Evolutionary conservation across 2,888 invertebrate species (phyloP), one percentile per base, ranked within the genome.

Genomic region (Hydropsyche betteni): DNA sequence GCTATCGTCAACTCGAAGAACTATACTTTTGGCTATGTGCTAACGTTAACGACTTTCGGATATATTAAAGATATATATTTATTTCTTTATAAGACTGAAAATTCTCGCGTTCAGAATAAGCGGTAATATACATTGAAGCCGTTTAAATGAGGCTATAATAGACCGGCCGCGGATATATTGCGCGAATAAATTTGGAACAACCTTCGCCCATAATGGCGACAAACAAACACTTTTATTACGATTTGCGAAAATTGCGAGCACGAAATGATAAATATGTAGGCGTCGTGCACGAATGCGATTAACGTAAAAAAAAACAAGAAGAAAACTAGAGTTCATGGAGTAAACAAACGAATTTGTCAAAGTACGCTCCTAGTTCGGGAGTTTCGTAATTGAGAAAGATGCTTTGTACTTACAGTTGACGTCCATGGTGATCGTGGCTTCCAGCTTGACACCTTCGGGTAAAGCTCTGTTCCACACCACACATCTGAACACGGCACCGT

Each of bases 401-500:
- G 12, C 14, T 72, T 80, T 76, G 71, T 83, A 93, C 94, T 94
- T 87, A 95, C 95, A 97, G 86, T 96, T 95, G 79, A 97, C 96
- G 84, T 92, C 93, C 76, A 97, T 89, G 34, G 92, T 91, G 78
- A 96, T 92, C 12, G 90, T 91, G 14, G 94, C 90, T 81, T 94
- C 94, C 79, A 96, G 86, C 80, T 94, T 94, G 76, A 92, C 90
- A 58, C 93, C 93, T 76, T 93, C 92, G 0, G 91, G 89, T 91
- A 97, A 93, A 80, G 96, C 97, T 68, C 96, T 88, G 86, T 97
- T 97, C 89, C 93, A 92, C 72, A 97, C 96, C 79, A 93, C 93
- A 84, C 97, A 97, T 77, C 93, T 90, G 86, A 93, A 96, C 72
- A 90, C 88, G 76, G 94, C 93, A 8, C 93, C 92, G 82, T 97